Evolutionary conservation across 2,888 invertebrate genomes (phyloP).

Genomic region (Neuroscelio doddi): DNA sequence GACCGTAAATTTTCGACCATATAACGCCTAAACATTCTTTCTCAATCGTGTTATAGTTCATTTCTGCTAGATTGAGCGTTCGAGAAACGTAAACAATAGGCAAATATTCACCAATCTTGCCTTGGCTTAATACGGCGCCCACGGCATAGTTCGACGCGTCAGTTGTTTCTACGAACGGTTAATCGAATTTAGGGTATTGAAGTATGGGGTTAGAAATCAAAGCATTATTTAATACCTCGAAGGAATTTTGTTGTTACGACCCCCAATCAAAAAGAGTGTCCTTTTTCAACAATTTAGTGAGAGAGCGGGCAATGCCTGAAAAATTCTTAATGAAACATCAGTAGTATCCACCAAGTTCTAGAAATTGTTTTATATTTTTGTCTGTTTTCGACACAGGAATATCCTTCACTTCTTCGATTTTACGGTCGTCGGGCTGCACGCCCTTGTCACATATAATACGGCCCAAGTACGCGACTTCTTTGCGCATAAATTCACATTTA

Average conservation of each 20-base stretch:
- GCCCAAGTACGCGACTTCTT: no score
- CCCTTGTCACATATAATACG: slow-evolving; percentile 53
- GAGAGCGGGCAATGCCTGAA: slow-evolving; percentile 7
- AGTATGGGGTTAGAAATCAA: slow-evolving; percentile 40
- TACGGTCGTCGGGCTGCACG: slow-evolving; percentile 51
- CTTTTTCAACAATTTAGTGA: slow-evolving; percentile 5
- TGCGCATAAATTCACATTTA: slow-evolving; percentile 52
- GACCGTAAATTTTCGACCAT: slow-evolving; percentile 20
- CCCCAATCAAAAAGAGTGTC: background rate
- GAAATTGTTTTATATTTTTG: slow-evolving; percentile 42
- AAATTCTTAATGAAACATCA: slow-evolving; percentile 16
- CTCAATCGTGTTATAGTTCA: slow-evolving; percentile 39
- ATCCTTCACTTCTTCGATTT: slow-evolving; percentile 42
- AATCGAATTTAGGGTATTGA: slow-evolving; percentile 29
- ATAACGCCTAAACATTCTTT: slow-evolving; percentile 35
- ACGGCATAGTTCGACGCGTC: slow-evolving; percentile 38
- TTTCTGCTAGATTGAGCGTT: slow-evolving; percentile 21
- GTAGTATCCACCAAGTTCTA: slow-evolving; percentile 47
- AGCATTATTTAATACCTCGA: slow-evolving; percentile 12
- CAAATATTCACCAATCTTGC: slow-evolving; percentile 17
- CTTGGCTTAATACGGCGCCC: slow-evolving; percentile 36
- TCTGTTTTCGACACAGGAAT: slow-evolving; percentile 41
- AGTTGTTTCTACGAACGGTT: slow-evolving; percentile 31
- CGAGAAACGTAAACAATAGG: slow-evolving; percentile 34
- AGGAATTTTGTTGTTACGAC: background rate